Conservation (phyloP, 2,113 vertebrate genomes). For the Lophochroa leadbeateri region DNA sequence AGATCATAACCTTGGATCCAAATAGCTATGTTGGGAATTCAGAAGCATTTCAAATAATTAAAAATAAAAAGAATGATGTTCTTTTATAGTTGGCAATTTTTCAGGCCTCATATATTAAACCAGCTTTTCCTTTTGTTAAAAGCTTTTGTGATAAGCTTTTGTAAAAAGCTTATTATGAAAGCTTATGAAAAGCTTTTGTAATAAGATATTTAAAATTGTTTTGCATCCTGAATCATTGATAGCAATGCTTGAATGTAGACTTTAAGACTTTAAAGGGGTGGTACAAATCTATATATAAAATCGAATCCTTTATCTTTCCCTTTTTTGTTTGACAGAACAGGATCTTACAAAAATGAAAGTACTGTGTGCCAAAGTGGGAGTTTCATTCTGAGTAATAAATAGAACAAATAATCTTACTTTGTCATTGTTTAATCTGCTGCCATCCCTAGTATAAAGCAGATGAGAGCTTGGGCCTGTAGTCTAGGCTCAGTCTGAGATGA, state of each 20-base stretch:
- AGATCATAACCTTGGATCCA: conserved; percentile 44
- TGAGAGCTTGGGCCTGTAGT: background rate
- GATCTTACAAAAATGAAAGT: background rate
- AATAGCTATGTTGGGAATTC: conserved; percentile 45
- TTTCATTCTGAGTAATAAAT: background rate
- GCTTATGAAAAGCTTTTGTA: background rate
- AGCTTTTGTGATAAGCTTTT: background rate
- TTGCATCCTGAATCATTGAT: background rate
- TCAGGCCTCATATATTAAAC: conserved; percentile 27
- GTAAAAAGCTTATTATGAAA: no score
- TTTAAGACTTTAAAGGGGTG: background rate
- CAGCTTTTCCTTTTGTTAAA: conserved; percentile 7
- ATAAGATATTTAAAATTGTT: conserved; percentile 3
- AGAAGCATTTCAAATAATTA: conserved; percentile 40
- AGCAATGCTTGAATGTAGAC: background rate
- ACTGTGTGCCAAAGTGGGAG: background rate
- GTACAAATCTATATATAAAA: background rate
- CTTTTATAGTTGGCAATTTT: conserved; percentile 31
- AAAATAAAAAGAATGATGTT: background rate
- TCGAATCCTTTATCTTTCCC: background rate
- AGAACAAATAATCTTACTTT: background rate
- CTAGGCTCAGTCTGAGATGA: background rate
- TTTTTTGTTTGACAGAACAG: background rate
- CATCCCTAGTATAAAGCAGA: background rate
- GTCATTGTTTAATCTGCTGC: background rate